Percentiles rank a stretch among this genome's conserved stretches.
These are phyloP conservation scores for Antechinus flavipes DNA, from an alignment of 2,113 vertebrate genomes.

Conservation along the genomic window DNA sequence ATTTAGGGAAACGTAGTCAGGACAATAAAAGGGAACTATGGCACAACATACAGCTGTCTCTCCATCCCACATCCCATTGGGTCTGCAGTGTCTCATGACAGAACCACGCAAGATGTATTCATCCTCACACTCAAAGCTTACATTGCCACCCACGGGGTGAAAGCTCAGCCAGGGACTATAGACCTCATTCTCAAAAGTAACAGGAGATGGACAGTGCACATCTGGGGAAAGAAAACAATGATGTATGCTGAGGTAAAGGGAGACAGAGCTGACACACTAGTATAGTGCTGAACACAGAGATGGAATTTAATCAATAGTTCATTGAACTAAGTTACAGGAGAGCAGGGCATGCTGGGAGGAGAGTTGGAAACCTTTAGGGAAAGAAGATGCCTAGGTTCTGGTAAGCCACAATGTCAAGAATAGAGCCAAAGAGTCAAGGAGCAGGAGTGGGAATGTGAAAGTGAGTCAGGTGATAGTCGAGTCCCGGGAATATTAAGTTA, in stretches of 20 bases:
- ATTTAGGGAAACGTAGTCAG: too few relatives aligned
- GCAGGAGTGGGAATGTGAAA: not conserved
- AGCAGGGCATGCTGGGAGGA: not conserved
- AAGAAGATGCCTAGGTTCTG: not conserved
- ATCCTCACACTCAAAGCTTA: constrained; percentile 88
- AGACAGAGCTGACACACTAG: not conserved
- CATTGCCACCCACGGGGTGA: constrained; percentile 78
- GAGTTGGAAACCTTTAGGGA: not conserved
- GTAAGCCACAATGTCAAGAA: not conserved
- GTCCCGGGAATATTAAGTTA: too few relatives aligned
- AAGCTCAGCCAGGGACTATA: constrained; percentile 82
- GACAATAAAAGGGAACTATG: too few relatives aligned
- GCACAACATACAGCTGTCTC: constrained; percentile 80
- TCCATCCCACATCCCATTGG: constrained; percentile 89
- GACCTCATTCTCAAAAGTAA: constrained; percentile 86
- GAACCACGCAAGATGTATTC: constrained; percentile 88
- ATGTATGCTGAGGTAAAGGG: too few relatives aligned
- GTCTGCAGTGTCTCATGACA: constrained; percentile 84
- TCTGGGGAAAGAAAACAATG: constrained; percentile 73
- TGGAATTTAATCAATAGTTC: not conserved
- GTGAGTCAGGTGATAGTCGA: not conserved
- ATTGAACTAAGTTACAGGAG: not conserved
- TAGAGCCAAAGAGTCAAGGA: not conserved
- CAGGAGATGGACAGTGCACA: constrained; percentile 87
- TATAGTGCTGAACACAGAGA: not conserved